Conservation (phyloP, 1,140 invertebrate genomes). For the Drosophila murphyi region DNA sequence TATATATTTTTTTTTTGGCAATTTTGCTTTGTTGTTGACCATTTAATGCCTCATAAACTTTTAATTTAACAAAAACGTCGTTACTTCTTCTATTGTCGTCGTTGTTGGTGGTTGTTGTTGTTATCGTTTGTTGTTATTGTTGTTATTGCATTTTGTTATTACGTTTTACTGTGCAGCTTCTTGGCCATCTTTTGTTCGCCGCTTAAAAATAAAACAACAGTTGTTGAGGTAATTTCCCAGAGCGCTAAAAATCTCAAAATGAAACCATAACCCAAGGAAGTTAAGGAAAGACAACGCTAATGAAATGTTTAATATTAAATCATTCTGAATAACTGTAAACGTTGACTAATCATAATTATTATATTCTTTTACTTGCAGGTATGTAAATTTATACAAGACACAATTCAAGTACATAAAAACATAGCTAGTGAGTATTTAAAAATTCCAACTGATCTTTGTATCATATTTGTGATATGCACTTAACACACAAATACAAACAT, state of each 20-base stretch:
- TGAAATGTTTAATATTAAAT: constrained; percentile 8
- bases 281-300: constrained; percentile 16
- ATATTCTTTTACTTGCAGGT: constrained; percentile 60
- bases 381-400: constrained; percentile 38
- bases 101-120: constrained; percentile 2
- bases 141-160: constrained; percentile 68
- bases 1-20: constrained; percentile 66
- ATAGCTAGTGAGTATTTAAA: constrained; percentile 14
- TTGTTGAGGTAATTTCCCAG: constrained; percentile 68
- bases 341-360: constrained; percentile 25
- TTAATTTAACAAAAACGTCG: constrained; percentile 83
- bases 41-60: constrained; percentile 83
- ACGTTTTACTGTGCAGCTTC: constrained; percentile 51
- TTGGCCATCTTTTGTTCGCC: constrained; percentile 14
- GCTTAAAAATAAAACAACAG: constrained; percentile 64
- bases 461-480: neutral
- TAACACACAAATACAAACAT: constrained; percentile 2
- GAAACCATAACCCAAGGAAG: constrained; percentile 40
- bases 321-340: constrained; percentile 1
- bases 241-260: constrained; percentile 24
- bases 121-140: constrained; percentile 25
- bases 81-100: constrained; percentile 52
- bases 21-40: constrained; percentile 77
- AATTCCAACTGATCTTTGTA: too few relatives aligned
- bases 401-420: neutral